Conservation (phyloP, 2,797 vertebrate species). For the Odontamblyopus rebecca region DNA sequence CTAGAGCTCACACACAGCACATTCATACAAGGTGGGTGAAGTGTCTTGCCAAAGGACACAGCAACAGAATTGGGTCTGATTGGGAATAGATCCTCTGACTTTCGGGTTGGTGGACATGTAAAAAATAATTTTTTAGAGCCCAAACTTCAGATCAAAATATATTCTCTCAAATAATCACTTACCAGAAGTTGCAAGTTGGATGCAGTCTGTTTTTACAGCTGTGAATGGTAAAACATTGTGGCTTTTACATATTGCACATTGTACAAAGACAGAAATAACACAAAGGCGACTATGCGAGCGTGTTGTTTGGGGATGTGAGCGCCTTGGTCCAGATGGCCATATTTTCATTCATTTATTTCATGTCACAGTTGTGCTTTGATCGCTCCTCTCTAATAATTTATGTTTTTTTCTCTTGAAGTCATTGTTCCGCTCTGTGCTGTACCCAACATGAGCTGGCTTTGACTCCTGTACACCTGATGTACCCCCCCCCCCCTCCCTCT, state of each 20-base stretch:
- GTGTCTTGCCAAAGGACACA: too few relatives aligned
- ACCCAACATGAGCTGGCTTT: conserved; percentile 63
- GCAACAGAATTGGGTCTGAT: too few relatives aligned
- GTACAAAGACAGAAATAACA: conserved; percentile 34
- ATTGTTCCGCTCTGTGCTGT: conserved; percentile 68
- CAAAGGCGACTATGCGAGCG: conserved; percentile 50
- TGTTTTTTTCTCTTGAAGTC: conserved; percentile 77
- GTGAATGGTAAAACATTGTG: conserved; percentile 15
- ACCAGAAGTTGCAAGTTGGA: not conserved
- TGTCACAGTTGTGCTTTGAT: conserved; percentile 79
- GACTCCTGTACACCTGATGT: conserved; percentile 69
- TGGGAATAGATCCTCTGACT: too few relatives aligned
- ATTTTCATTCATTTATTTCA: conserved; percentile 78
- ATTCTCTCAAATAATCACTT: not conserved
- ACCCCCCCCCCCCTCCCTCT: not conserved
- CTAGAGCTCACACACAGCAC: too few relatives aligned
- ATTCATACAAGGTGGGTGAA: too few relatives aligned
- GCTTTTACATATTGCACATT: conserved; percentile 26
- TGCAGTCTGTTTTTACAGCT: not conserved
- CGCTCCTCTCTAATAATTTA: conserved; percentile 76
- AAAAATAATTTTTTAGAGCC: not conserved
- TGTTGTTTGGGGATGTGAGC: conserved; percentile 62
- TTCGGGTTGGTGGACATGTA: too few relatives aligned
- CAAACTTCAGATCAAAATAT: not conserved
- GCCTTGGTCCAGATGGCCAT: conserved; percentile 71